phyloP scores from a whole-genome alignment of 2,888 invertebrate genomes.

The Lottia gigantea region DNA sequence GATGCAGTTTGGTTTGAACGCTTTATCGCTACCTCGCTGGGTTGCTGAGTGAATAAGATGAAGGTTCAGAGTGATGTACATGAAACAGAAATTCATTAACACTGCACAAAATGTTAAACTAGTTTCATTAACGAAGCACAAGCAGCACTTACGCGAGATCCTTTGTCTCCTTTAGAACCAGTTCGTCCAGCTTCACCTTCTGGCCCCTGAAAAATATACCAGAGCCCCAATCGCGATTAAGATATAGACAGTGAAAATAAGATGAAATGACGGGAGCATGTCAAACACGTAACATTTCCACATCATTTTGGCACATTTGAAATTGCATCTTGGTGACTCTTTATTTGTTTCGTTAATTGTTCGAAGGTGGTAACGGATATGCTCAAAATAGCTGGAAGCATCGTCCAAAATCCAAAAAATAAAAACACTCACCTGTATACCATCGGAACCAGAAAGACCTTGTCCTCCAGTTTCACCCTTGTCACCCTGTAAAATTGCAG shows the following conservation, averaged over 20 bases:
- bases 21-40: too few relatives aligned
- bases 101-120: too few relatives aligned
- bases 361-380: too few relatives aligned
- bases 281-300: not conserved
- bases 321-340: not conserved
- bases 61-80: too few relatives aligned
- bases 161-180: constrained; percentile 38
- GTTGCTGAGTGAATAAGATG: too few relatives aligned
- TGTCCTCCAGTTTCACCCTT: constrained; percentile 21
- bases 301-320: too few relatives aligned
- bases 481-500: constrained; percentile 13
- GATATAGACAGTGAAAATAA: not conserved
- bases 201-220: constrained; percentile 36
- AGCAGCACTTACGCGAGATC: constrained; percentile 34
- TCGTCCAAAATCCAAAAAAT: too few relatives aligned
- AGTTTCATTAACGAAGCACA: too few relatives aligned
- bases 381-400: too few relatives aligned
- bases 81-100: too few relatives aligned
- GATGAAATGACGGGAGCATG: not conserved
- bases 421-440: constrained; percentile 21
- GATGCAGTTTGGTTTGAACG: too few relatives aligned
- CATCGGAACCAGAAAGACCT: constrained; percentile 21
- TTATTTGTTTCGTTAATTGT: not conserved
- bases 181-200: constrained; percentile 39
- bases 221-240: not conserved